Base-by-base conservation (phyloP, 2,888 invertebrate species). In the Troilus luridus region DNA sequence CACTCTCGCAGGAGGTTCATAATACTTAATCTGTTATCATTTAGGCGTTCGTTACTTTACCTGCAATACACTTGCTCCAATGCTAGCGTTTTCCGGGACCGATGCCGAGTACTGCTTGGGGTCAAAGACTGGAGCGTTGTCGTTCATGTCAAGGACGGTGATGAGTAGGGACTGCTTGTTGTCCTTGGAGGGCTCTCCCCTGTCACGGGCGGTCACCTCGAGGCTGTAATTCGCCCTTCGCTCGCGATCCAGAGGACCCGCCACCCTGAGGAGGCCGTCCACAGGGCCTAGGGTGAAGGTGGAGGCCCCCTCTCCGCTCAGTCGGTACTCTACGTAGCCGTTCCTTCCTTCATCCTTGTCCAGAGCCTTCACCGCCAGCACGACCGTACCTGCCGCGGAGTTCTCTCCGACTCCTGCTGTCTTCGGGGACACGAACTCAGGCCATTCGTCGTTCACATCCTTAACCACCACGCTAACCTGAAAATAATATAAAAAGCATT, bases 401-500 rank as follows among this genome's bases (percentile, higher is more conserved):
- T 98, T 98, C 95, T 98, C 98, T 92, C 96, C 95, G 24, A 98
- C 96, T 67, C 96, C 95, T 62, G 98, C 97, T 93, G 96, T 96
- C 93, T 97, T 97, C 54, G 97, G 95, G 9, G 97, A 97, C 92
- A 97, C 95, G 94, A 98, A 98, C 93, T 96, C 96, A 9, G 98
- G 98, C 67, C 97, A 96, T 95, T 98, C 97, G 94, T 99, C 98
- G 95, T 99, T 98, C 92, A 98, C 97, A 94, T 99, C 98, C 94
- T 97, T 96, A 91, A 99, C 95, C 92, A 97, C 96, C 93, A 98
- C 96, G 90, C 97, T 97, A 91, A 98, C 98, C 98, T 98, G 95
- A 24, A 72, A 89, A 91, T 41, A 58, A 81, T 9, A 19, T 56
- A 41, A n/a, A 62, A 17, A 7, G 27, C 72, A 41, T 77, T 77